phyloP scores from a whole-genome alignment of 2,113 vertebrate species.

The Xiphias gladius region DNA sequence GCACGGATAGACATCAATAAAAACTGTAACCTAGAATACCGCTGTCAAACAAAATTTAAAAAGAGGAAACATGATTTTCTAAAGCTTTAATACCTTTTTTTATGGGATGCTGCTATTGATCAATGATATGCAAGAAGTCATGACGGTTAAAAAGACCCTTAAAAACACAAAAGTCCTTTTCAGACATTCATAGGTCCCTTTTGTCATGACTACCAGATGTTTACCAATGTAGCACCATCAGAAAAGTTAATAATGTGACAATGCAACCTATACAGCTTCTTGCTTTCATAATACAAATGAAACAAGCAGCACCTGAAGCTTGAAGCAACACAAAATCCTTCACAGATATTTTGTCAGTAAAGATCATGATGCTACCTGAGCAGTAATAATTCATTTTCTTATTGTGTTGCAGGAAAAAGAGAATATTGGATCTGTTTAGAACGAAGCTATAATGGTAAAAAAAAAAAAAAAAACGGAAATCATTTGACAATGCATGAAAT shows the following conservation, averaged over 20 bases:
- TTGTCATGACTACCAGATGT: constrained; percentile 11
- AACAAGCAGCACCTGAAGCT: background rate
- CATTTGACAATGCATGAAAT: constrained; percentile 49
- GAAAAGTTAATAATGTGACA: constrained; percentile 21
- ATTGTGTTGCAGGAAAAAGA: constrained; percentile 15
- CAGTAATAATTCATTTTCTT: background rate
- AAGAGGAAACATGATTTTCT: background rate
- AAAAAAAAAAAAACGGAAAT: no score
- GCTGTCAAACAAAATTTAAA: background rate
- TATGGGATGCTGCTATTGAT: background rate
- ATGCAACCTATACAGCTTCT: constrained; percentile 3
- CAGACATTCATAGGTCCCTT: background rate
- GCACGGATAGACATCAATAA: background rate
- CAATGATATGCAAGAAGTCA: background rate
- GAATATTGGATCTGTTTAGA: constrained; percentile 20
- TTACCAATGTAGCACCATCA: constrained; percentile 17
- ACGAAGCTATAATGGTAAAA: background rate
- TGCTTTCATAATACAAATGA: background rate
- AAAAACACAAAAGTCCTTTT: background rate
- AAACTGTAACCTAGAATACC: background rate
- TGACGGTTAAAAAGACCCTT: constrained; percentile 3
- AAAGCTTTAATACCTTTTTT: background rate
- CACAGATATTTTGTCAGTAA: background rate
- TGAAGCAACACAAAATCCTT: background rate
- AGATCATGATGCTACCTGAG: background rate